Conservation (phyloP, 2,113 vertebrate genomes). For the Corythaeola cristata region DNA sequence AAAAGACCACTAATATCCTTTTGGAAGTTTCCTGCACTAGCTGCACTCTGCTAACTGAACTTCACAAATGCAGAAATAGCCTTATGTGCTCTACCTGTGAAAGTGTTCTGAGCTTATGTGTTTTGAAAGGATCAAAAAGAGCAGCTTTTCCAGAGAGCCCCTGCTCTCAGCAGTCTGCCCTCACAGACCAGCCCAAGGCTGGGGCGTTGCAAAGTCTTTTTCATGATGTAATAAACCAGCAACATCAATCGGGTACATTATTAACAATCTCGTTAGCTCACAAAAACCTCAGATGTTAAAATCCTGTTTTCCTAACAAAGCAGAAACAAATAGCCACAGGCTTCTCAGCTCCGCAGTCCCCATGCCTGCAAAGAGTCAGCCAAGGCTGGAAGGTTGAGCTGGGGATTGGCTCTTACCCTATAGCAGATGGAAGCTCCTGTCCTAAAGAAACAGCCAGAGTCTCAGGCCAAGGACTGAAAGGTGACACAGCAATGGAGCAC, state of each 20-base stretch:
- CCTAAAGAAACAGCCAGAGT: not conserved
- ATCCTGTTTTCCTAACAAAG: not conserved
- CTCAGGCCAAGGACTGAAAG: not conserved
- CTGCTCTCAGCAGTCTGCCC: not conserved
- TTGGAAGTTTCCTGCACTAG: slow-evolving; percentile 18
- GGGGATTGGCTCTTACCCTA: not conserved
- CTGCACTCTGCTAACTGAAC: slow-evolving; percentile 17
- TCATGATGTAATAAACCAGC: not conserved
- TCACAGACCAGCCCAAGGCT: not conserved
- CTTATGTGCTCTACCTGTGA: not conserved
- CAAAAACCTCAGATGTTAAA: not conserved
- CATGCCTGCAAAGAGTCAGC: not conserved
- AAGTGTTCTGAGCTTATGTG: not conserved
- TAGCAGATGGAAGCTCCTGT: not conserved
- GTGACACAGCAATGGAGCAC: rapidly evolving
- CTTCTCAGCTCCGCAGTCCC: not conserved
- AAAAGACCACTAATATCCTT: slow-evolving; percentile 30
- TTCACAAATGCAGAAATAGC: not conserved
- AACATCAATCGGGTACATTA: not conserved
- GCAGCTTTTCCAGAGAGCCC: not conserved
- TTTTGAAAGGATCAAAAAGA: not conserved
- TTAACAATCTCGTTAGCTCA: not conserved
- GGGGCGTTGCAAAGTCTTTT: not conserved
- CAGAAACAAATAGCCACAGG: not conserved
- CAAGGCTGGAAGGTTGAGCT: not conserved